Evolutionary conservation across 92 coral and sea anemone species (phyloP), one percentile per base, ranked within the genome.

Genomic region (Isaurus tuberculatus): DNA sequence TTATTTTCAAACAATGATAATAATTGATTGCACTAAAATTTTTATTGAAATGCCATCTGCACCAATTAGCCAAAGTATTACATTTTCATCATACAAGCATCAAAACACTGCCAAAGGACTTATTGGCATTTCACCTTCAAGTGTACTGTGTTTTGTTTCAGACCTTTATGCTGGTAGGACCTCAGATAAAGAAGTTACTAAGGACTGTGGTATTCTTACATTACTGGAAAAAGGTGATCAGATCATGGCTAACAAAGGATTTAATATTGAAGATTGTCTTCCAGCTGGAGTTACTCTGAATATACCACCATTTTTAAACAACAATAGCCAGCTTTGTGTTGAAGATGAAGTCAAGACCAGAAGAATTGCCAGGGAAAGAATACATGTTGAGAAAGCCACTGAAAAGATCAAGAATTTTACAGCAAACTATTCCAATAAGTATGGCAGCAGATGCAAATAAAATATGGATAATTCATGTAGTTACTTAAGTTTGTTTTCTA

Each of bases 231-330:
- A 36, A 25, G 89, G 86, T 4, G 86, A 85, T 72, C 72, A 81
- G 40, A 42, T 84, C 29, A 84, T 85, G 92, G 89, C 92, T n/a
- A 86, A 89, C 61, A 74, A 79, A 23, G 88, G 88, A 0, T 88
- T 88, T 78, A 72, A 83, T 40, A 84, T 84, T 66, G 86, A 88
- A 37, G 63, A 58, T 8, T 85, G 85, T 20, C 86, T 88, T n/a
- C 85, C 91, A 11, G 66, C 55, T 55, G 81, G 73, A 32, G 88
- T 77, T 27, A 28, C 75, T 27, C 43, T 78, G 20, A 84, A 84
- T 67, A 89, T 84, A 10, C 80, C 88, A 60, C 84, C 88, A 44
- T 88, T 88, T 29, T 20, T 68, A 22, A 44, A 49, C 44, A 43
- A 72, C 30, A 48, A 27, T 19, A 23, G 5, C 23, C 86, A 81